These are phyloP conservation scores for Monoplex corrugatus DNA, from an alignment of 2,888 invertebrate genomes.

Conservation along the genomic window DNA sequence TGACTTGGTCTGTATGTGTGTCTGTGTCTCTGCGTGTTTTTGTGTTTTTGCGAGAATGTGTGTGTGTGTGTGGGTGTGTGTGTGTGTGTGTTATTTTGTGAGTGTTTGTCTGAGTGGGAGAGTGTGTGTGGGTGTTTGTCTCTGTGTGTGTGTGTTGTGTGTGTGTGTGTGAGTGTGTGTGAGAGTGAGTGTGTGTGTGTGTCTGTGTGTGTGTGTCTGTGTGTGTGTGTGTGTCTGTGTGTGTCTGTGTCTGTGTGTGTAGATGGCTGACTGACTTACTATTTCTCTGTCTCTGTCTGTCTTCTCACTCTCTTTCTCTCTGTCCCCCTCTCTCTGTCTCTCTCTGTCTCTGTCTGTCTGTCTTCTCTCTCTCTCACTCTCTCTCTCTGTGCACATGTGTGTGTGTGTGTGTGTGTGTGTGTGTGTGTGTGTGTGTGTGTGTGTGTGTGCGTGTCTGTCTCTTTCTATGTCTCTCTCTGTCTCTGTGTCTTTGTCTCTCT, in stretches of 20 bases:
- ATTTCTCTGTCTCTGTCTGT: background rate
- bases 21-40: too few species aligned
- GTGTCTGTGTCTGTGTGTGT: background rate
- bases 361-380: background rate
- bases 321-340: background rate
- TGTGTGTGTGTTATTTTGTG: too few species aligned
- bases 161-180: too few species aligned
- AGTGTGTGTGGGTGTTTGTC: too few species aligned
- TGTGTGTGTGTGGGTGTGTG: too few species aligned
- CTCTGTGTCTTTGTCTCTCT: background rate
- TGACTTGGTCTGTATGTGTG: too few species aligned
- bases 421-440: background rate
- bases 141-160: too few species aligned
- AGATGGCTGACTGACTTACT: background rate
- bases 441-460: background rate
- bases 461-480: slow-evolving; percentile 20
- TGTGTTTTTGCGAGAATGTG: too few species aligned
- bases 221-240: background rate
- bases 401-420: background rate
- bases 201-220: background rate
- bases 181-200: background rate
- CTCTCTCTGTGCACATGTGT: background rate
- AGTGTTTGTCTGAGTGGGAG: too few species aligned
- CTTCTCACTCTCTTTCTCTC: background rate
- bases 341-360: background rate